phyloP scores from a whole-genome alignment of 1,140 invertebrate genomes.

The Neotoxoptera formosana region DNA sequence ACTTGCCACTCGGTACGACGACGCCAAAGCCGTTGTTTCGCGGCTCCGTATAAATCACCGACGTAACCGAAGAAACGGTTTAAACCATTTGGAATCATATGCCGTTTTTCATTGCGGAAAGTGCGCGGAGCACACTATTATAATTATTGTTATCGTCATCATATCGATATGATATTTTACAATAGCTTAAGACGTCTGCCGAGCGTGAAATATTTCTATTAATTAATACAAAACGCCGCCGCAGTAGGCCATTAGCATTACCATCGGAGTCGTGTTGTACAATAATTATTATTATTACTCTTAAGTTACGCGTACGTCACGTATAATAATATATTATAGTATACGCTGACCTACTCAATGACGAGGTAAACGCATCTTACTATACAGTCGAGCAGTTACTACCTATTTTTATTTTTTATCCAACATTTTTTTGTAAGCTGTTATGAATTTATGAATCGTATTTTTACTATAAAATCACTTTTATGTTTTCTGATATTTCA shows the following conservation, averaged over 20 bases:
- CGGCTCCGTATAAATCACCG: not conserved
- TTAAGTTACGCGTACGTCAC: too few species aligned
- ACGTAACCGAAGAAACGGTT: not conserved
- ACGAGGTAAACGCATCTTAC: too few species aligned
- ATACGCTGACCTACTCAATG: too few species aligned
- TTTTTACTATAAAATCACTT: too few species aligned
- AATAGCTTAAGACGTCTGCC: not conserved
- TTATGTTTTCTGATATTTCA: too few species aligned
- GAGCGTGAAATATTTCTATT: not conserved
- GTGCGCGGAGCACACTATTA: not conserved
- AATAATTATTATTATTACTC: not conserved
- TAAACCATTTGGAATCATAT: not conserved
- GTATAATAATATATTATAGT: too few species aligned
- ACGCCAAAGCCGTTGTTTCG: not conserved
- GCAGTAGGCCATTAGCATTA: not conserved
- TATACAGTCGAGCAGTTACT: too few species aligned
- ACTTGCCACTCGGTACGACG: not conserved
- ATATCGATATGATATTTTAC: not conserved
- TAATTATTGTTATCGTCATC: not conserved
- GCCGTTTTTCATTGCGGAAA: not conserved
- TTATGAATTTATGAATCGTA: too few species aligned
- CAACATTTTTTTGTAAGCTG: too few species aligned
- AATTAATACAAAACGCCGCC: not conserved
- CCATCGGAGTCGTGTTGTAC: not conserved
- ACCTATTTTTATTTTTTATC: too few species aligned